Evolutionary conservation across 2,888 invertebrate genomes (phyloP), one percentile per base, ranked within the genome.

Genomic region (Scaptomyza caliginosa): DNA sequence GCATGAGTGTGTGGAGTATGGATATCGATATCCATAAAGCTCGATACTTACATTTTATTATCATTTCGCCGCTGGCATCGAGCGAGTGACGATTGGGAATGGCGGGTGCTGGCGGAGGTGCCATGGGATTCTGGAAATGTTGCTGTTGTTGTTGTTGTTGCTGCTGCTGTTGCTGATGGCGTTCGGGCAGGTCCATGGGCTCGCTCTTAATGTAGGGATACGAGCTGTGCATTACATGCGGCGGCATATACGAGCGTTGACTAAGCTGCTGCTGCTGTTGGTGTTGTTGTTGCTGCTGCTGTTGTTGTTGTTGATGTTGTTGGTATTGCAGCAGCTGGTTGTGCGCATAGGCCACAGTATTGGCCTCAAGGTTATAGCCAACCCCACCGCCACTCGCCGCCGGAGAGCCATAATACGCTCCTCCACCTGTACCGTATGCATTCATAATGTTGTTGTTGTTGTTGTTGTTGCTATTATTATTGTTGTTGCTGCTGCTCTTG

Each of bases 131-230:
- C 24, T 67, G 72, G 13, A 67, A 80, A 32, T 72, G 75, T 8
- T 78, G 78, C 0, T 70, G 74, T 1, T 59, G 57, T 6, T 62
- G 69, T 10, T 64, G 69, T 0, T 45, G 68, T 0, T 70, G 73
- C 0, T 58, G 59, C 2, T 52, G 71, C 19, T 67, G 72, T 4
- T 67, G 68, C 4, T 71, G 69, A 58, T 24, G 70, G 8, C 68
- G 67, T 45, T 70, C 72, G 32, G 67, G 19, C 39, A 67, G 67
- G 46, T 90, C 89, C 64, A 87, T 52, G 45, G 89, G 82, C 40
- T 88, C 87, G 65, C 86, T 84, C 62, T 89, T 89, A 23, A 89
- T 90, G 54, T 83, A 86, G 11, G 87, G 79, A 85, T 86, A 83
- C 30, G 66, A 65, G 45, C 66, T 49, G 30, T 75, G 62, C 79